Evolutionary conservation across 35 echinoderm and acorn worm species (phyloP).

Genomic region (Chiridota heheva): DNA sequence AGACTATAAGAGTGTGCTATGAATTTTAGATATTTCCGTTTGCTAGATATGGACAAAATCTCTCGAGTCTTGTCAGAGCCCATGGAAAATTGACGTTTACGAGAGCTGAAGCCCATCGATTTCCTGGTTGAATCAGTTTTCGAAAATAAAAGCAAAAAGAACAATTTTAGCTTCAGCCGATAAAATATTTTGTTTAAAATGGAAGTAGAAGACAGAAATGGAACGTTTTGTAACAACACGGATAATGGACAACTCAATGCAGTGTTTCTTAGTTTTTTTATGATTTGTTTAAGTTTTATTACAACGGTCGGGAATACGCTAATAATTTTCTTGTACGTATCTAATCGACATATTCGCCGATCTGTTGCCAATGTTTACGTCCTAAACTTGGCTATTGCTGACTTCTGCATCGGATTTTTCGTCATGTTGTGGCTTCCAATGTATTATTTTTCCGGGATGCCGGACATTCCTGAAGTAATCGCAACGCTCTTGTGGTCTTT

Average conservation of each 20-base stretch:
- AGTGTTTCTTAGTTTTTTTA: slow-evolving; percentile 3
- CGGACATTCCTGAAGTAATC: not conserved
- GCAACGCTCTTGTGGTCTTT: not conserved
- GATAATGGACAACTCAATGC: slow-evolving; percentile 15
- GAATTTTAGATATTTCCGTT: too few species aligned
- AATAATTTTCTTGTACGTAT: not conserved
- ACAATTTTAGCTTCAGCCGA: too few species aligned
- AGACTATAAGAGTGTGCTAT: too few species aligned
- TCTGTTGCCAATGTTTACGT: slow-evolving; percentile 10
- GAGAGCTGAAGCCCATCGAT: too few species aligned
- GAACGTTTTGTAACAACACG: slow-evolving; percentile 15
- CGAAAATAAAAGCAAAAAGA: too few species aligned
- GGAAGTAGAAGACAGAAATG: too few species aligned
- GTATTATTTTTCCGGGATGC: slow-evolving; percentile 13
- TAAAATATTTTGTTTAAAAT: too few species aligned
- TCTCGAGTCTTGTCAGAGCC: too few species aligned
- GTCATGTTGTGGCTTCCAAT: slow-evolving; percentile 19
- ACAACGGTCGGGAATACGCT: not conserved
- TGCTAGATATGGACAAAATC: too few species aligned
- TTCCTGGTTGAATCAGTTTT: too few species aligned
- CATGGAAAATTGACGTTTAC: too few species aligned
- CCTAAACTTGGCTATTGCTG: slow-evolving; percentile 24
- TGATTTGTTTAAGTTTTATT: not conserved
- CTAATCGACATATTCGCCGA: slow-evolving; percentile 5
- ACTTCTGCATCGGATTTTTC: slow-evolving; percentile 28